Evolutionary conservation across 2,113 vertebrate genomes (phyloP).

Genomic region (Ceratotherium simum): DNA sequence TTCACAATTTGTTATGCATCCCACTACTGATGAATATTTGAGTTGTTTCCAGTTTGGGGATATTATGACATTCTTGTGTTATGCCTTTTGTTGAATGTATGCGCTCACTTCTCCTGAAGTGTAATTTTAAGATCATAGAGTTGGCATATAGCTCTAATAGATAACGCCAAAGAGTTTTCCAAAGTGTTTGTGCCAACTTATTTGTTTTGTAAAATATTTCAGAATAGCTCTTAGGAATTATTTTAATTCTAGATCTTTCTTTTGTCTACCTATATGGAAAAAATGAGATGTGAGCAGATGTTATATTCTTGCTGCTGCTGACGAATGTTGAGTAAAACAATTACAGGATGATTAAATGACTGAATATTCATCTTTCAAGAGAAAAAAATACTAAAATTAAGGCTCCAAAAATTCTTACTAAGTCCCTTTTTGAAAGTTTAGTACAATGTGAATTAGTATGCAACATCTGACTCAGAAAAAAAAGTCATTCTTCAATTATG

Average conservation of each 20-base stretch:
- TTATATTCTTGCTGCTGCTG: background rate
- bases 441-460: background rate
- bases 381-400: background rate
- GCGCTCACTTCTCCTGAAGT: background rate
- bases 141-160: background rate
- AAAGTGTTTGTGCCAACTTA: background rate
- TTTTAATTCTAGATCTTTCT: background rate
- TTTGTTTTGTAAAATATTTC: slow-evolving; percentile 13
- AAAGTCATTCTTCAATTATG: background rate
- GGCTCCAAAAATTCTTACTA: background rate
- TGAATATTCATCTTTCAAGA: background rate
- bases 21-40: background rate
- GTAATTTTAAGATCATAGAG: background rate
- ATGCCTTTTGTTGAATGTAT: background rate
- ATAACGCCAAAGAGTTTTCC: background rate
- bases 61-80: background rate
- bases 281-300: background rate
- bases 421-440: background rate
- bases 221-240: background rate
- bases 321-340: background rate
- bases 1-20: background rate
- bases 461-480: background rate
- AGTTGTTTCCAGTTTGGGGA: background rate
- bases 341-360: background rate
- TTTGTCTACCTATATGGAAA: slow-evolving; percentile 5